Percentiles rank a stretch among this genome's conserved stretches.
Conservation (phyloP, 92 coral and sea anemone genomes). For the Desmophyllum pertusum region DNA sequence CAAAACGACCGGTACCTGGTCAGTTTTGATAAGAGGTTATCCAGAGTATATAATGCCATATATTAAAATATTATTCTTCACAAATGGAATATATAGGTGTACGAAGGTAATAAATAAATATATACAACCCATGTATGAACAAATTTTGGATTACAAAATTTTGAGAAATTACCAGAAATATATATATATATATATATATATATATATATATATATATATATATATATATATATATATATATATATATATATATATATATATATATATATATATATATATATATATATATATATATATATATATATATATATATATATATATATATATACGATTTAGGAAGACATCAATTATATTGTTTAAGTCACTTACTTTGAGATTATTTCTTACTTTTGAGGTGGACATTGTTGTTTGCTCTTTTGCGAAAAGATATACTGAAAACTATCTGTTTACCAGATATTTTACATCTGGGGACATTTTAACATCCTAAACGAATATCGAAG, state of each 20-base stretch:
- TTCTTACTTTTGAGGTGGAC: neutral
- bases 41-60: slow-evolving; percentile 35
- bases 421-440: neutral
- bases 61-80: slow-evolving; percentile 56
- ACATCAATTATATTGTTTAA: slow-evolving; percentile 16
- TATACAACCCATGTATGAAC: slow-evolving; percentile 45
- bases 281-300: too few species aligned
- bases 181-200: too few species aligned
- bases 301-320: too few species aligned
- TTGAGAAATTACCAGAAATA: slow-evolving; percentile 19
- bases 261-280: too few species aligned
- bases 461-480: neutral
- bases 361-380: neutral
- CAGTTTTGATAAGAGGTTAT: slow-evolving; percentile 8
- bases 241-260: too few species aligned
- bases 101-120: slow-evolving; percentile 47
- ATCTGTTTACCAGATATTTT: neutral
- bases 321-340: neutral
- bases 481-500: neutral
- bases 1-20: slow-evolving; percentile 12
- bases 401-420: neutral
- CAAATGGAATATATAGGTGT: slow-evolving; percentile 55
- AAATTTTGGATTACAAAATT: slow-evolving; percentile 41
- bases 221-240: too few species aligned
- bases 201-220: too few species aligned